Evolutionary conservation across 2,113 vertebrate species (phyloP), one percentile per base, ranked within the genome.

Genomic region (Laticauda colubrina): DNA sequence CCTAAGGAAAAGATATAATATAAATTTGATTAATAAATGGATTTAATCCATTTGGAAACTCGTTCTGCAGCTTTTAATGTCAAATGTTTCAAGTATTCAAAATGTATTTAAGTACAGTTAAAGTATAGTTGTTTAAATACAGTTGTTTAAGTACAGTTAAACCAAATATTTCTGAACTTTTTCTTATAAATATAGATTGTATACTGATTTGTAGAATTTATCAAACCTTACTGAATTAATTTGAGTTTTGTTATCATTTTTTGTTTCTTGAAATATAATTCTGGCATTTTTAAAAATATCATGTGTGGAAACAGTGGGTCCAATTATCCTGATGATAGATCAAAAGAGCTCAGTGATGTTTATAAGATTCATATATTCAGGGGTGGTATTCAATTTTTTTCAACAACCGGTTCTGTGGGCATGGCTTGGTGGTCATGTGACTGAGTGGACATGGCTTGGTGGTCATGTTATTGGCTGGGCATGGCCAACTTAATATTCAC

Each of bases 271-370:
- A 0, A 4, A 69, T 0, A 11, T 14, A 75, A 51, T 39, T 4
- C 55, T 0, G 3, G 0, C 15, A 23, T 81, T 81, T 81, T 34
- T 81, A 39, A 86, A 43, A 45, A 43, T 1, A 81, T 18, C 29
- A 61, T 55, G 39, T 90, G 91, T 45, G 0, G 0, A 54, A 85
- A 0, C 0, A 4, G 57, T 92, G 0, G 0, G 45, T 2, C 59
- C 0, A 51, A 0, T 90, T 89, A 3, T 11, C 39, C 39, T 45
- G 29, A 34, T 0, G 2, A 69, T 1, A 14, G 0, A 2, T 29
- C 0, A 0, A 21, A 61, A 57, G 18, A 87, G 59, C 12, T 12
- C 45, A 81, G 69, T 12, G 24, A 89, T 10, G 48, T 11, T 94
- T 29, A 0, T 45, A 10, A 69, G 88, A 91, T 39, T 7, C 39